These are phyloP conservation scores for Elephantulus edwardii DNA, from an alignment of 2,113 vertebrate species.

Conservation along the genomic window DNA sequence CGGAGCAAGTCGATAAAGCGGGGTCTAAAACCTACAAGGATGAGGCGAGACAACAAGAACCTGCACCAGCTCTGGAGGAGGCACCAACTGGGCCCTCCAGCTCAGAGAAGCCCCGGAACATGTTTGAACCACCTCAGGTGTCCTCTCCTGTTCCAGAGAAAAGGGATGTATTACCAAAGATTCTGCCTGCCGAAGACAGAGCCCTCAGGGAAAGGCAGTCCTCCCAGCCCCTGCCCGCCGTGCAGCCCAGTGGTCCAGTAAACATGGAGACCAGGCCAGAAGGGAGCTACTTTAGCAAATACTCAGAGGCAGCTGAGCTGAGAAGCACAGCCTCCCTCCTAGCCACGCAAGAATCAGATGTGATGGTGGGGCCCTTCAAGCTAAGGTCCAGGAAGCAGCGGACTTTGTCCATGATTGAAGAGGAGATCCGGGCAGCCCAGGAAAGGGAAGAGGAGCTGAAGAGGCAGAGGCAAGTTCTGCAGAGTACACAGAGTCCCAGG, in stretches of 20 bases:
- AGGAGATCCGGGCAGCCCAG: conserved; percentile 98
- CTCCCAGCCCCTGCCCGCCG: conserved; percentile 61
- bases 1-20: conserved; percentile 85
- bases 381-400: conserved; percentile 95
- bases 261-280: conserved; percentile 87
- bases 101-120: conserved; percentile 75
- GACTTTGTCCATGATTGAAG: conserved; percentile 98
- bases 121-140: conserved; percentile 87
- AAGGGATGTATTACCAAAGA: conserved; percentile 87
- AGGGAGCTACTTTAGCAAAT: conserved; percentile 98
- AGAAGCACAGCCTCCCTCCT: conserved; percentile 92
- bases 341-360: conserved; percentile 89
- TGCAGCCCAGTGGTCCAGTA: conserved; percentile 83
- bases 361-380: conserved; percentile 93
- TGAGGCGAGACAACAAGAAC: conserved; percentile 51
- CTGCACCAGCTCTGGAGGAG: conserved; percentile 52
- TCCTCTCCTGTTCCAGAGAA: conserved; percentile 87
- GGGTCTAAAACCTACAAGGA: conserved; percentile 52
- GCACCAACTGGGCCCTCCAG: conserved; percentile 1
- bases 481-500: conserved; percentile 83
- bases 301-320: conserved; percentile 95
- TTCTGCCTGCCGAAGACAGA: conserved; percentile 75
- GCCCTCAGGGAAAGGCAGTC: conserved; percentile 81
- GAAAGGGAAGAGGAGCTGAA: conserved; percentile 97
- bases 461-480: conserved; percentile 89